Evolutionary conservation across 2,113 vertebrate species (phyloP), one percentile per base, ranked within the genome.

Genomic region (Bubo blakistoni): DNA sequence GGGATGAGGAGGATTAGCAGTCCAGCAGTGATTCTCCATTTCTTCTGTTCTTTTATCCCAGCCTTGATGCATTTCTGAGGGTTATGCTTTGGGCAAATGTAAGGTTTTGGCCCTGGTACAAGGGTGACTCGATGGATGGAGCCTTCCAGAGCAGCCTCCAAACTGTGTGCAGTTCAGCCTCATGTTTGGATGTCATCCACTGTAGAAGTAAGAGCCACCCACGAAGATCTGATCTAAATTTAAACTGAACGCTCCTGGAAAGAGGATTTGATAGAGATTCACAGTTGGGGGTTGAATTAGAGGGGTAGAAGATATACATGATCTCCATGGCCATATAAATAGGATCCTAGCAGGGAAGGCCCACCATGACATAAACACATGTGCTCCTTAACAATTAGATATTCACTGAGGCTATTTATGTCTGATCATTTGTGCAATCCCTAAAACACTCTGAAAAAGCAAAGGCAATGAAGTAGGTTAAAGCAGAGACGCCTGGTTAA

Each of bases 161-260:
- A 57, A 66, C 29, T 36, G 29, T 18, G 65, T 25, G 63, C 26
- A 5, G 51, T 44, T 86, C 72, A 67, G 38, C 40, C 58, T 90
- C 13, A 0, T 40, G 47, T 55, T 81, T 96, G 90, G 96, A 96
- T 42, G 42, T 47, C 26, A 51, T 93, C 79, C 67, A 36, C 52
- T 54, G 40, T 22, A 88, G 49, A 81, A 85, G 69, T 44, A 69
- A 90, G 76, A 91, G 86, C 95, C 88, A 96, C 96, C 86, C 80
- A 92, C 1, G 0, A 80, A 93, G 95, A 88, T 55, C 47, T 71
- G 82, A 34, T 86, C 86, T 92, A 71, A 88, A 86, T 96, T 91
- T 93, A 91, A 90, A 76, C 78, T 80, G 44, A 46, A 46, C 17
- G 44, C 93, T 55, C 46, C 46, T 14, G 70, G 72, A 84, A 42